These are phyloP conservation scores for Hypsopygia costalis DNA, from an alignment of 2,888 invertebrate species.

Conservation along the genomic window DNA sequence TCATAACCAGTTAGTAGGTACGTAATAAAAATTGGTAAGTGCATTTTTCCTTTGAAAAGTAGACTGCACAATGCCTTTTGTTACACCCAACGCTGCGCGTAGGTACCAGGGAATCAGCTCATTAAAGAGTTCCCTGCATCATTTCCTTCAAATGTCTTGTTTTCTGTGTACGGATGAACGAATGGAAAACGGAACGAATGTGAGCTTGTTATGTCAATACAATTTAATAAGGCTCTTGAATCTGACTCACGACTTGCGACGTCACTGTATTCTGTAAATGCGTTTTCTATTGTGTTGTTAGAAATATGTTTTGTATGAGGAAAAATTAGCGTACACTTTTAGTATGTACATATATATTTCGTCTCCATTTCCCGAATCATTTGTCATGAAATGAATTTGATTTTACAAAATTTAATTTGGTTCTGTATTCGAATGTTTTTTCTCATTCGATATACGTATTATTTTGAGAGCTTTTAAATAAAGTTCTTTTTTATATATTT, in stretches of 20 bases:
- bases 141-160: conserved; percentile 55
- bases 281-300: background rate
- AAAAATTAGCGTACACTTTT: too few species aligned
- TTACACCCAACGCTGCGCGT: background rate
- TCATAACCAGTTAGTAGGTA: too few species aligned
- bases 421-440: too few species aligned
- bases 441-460: too few species aligned
- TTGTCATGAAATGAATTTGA: too few species aligned
- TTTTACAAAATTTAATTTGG: too few species aligned
- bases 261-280: conserved; percentile 3
- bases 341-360: too few species aligned
- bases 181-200: conserved; percentile 9
- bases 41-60: background rate
- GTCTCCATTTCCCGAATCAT: too few species aligned
- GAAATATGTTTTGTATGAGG: too few species aligned
- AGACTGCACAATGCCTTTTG: background rate
- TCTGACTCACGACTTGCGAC: conserved; percentile 2
- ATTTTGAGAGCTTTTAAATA: too few species aligned
- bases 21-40: background rate
- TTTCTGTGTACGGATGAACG: conserved; percentile 30
- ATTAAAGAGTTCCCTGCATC: conserved; percentile 19
- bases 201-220: conserved; percentile 32
- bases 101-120: conserved; percentile 1
- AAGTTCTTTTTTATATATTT: too few species aligned
- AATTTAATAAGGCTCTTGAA: conserved; percentile 15